Conservation (phyloP, 2,888 invertebrate species). For the Lobophora halterata region DNA sequence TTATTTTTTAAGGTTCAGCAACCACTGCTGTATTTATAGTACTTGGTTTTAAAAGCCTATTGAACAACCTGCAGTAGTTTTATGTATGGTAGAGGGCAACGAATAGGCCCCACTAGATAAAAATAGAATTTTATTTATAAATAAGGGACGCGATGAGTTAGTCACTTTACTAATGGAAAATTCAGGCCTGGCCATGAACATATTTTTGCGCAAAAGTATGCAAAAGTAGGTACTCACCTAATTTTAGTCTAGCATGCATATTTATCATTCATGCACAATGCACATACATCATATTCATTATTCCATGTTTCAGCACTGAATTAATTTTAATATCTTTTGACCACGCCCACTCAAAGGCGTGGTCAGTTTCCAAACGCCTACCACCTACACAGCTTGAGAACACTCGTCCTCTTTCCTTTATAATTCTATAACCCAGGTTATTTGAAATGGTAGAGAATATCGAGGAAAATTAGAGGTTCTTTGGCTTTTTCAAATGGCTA, state of each 20-base stretch:
- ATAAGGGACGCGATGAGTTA: too few relatives aligned
- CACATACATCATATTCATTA: constrained; percentile 14
- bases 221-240: too few relatives aligned
- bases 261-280: neutral
- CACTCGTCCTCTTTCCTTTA: constrained; percentile 50
- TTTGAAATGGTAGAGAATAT: constrained; percentile 42
- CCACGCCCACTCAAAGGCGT: constrained; percentile 70
- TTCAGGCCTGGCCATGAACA: too few relatives aligned
- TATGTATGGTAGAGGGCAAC: too few relatives aligned
- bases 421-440: constrained; percentile 58
- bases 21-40: too few relatives aligned
- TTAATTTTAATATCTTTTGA: constrained; percentile 38
- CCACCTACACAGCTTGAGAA: constrained; percentile 54
- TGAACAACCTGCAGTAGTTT: too few relatives aligned
- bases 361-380: constrained; percentile 60
- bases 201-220: too few relatives aligned
- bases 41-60: too few relatives aligned
- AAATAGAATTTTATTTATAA: too few relatives aligned
- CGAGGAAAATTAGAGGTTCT: constrained; percentile 36
- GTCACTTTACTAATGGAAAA: too few relatives aligned
- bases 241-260: constrained; percentile 1
- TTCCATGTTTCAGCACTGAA: constrained; percentile 28
- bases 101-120: too few relatives aligned
- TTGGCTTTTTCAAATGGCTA: constrained; percentile 36
- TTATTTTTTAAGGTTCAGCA: too few relatives aligned